Percentiles rank a stretch among this genome's conserved stretches.
These are phyloP conservation scores for Chalcis sispes DNA, from an alignment of 2,888 invertebrate genomes.

Conservation along the genomic window DNA sequence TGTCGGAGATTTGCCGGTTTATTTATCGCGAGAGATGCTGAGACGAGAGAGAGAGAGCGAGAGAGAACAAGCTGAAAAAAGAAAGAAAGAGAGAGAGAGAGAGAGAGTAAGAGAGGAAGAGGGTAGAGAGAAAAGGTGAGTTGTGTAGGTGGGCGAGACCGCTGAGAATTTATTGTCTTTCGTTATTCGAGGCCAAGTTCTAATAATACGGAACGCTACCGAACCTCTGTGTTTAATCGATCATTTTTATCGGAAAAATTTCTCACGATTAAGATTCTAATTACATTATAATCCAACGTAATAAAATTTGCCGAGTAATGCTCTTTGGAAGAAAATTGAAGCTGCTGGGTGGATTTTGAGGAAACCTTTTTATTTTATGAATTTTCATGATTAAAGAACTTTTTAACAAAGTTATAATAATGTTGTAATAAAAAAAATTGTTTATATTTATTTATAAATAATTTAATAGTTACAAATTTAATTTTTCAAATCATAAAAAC, in stretches of 20 bases:
- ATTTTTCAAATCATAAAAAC: too few species aligned
- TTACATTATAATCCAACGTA: background rate
- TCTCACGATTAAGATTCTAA: slow-evolving; percentile 17
- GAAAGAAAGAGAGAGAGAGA: background rate
- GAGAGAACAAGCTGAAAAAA: background rate
- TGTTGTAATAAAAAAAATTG: too few species aligned
- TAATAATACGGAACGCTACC: background rate
- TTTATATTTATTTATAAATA: too few species aligned
- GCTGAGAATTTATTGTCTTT: slow-evolving; percentile 24
- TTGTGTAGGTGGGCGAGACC: background rate
- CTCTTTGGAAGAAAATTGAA: too few species aligned
- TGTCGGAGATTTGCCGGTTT: slow-evolving; percentile 41
- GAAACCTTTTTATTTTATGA: too few species aligned
- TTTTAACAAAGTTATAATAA: too few species aligned
- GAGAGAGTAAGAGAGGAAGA: background rate
- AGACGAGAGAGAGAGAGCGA: background rate
- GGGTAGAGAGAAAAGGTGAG: background rate
- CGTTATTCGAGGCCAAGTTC: background rate
- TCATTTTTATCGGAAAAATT: slow-evolving; percentile 17
- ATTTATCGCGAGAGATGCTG: slow-evolving; percentile 34
- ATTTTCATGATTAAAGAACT: too few species aligned
- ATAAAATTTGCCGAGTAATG: too few species aligned
- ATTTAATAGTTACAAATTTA: too few species aligned
- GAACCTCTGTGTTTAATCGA: slow-evolving; percentile 23
- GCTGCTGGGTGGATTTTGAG: too few species aligned